Evolutionary conservation across 2,888 invertebrate species (phyloP), one percentile per base, ranked within the genome.

Genomic region (Dendrolimus houi): DNA sequence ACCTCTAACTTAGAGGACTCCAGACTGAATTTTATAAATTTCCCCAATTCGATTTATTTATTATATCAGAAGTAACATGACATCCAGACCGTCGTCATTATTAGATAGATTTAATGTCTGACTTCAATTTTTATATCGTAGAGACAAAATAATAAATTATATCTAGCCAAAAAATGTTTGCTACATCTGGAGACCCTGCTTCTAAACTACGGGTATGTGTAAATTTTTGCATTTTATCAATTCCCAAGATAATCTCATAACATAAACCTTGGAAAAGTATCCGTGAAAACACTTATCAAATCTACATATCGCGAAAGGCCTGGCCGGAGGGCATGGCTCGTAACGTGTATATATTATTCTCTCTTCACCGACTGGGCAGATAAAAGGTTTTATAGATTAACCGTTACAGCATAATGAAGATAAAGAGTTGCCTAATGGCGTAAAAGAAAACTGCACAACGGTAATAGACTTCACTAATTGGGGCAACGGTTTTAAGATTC

Each of bases 331-430:
- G 53, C 57, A 61, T 57, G 54, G 57, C 2, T 55, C 56, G 8
- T 13, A 66, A 68, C 72, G 65, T 71, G 65, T 81, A 82, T 82
- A 81, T 83, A 83, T 83, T 79, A 78, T 83, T 76, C 80, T 72
- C 72, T 77, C 67, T 75, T 68, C 70, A 70, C 71, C 78, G 78
- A 82, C 77, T 74, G 65, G 59, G 64, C 76, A 81, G 83, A 81
- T 83, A 83, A 83, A 84, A 83, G 81, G 78, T 77, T 83, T 82
- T 77, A 75, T 79, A 77, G 78, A 83, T 83, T 78, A 84, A 78
- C 75, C 79, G 75, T 76, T 81, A 78, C 79, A 78, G 63, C 70
- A 63, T 85, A 85, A 86, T 83, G 85, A 85, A 81, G 85, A 85
- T 79, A 81, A 84, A 85, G 79, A 72, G 78, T 69, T 73, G 71